Evolutionary conservation across 1,140 invertebrate species (phyloP), one percentile per base, ranked within the genome.

Genomic region (Bombus consobrinus): DNA sequence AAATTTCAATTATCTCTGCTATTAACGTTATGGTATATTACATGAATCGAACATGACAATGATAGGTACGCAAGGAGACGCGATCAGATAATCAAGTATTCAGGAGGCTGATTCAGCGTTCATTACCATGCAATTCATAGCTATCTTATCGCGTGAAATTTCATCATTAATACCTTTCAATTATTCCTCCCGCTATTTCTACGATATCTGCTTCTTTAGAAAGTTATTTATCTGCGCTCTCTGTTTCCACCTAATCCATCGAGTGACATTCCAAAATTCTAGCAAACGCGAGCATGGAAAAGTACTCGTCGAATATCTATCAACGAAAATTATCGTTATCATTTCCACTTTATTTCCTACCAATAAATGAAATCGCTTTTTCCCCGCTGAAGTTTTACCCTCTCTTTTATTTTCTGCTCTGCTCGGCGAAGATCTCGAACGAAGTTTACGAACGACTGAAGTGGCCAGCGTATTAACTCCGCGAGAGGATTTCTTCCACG

Each of bases 141-240:
- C 37, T 81, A 81, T 81, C 69, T 81, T 81, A 81, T 62, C 79
- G 28, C 59, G 37, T 37, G 37, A 78, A 39, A 78, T 64, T 66
- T n/a, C 37, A 53, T n/a, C 37, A 22, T 59, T 72, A 81, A 28
- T 81, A 59, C 47, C n/a, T 73, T 59, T 34, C 47, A 41, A 73
- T 81, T 32, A 41, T 41, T 69, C n/a, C 53, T 41, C 12, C 6
- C 18, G 12, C 13, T 32, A 6, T 53, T 39, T 47, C 43, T 13
- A 28, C 8, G 0, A 2, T 32, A 53, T 43, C 18, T 28, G 28
- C 68, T 32, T 5, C 15, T 57, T 28, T 32, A 5, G 9, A 72
- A 12, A n/a, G 9, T n/a, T 37, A 41, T 47, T 53, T 53, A 69
- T 81, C 75, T 43, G 3, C 8, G 2, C 4, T 18, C 22, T 57